These are phyloP conservation scores for Antitype chi DNA, from an alignment of 2,888 invertebrate species.

Conservation along the genomic window DNA sequence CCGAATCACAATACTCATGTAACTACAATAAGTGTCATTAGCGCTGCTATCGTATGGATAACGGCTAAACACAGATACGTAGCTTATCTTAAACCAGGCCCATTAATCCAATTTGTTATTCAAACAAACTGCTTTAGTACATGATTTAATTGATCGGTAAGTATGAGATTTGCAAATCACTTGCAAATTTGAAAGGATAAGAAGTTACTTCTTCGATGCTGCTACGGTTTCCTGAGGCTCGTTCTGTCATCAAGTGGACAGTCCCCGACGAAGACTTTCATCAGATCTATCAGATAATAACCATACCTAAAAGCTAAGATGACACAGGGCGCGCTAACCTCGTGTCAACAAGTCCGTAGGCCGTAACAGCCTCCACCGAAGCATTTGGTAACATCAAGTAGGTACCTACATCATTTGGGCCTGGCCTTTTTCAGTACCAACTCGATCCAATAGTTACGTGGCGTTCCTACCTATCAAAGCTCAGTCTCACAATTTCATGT, in stretches of 20 bases:
- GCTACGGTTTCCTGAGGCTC: constrained; percentile 11
- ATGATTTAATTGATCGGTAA: constrained; percentile 59
- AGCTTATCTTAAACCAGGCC: constrained; percentile 67
- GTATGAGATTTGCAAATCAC: constrained; percentile 38
- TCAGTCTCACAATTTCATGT: constrained; percentile 66
- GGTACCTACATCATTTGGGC: constrained; percentile 24
- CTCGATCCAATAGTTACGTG: constrained; percentile 30
- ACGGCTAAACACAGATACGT: constrained; percentile 57
- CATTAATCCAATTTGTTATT: constrained; percentile 69
- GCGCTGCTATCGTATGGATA: constrained; percentile 59
- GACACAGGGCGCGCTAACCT: constrained; percentile 1
- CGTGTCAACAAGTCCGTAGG: background rate
- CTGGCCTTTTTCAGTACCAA: constrained; percentile 35
- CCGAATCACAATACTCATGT: constrained; percentile 63
- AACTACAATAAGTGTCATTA: constrained; percentile 62
- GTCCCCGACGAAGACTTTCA: background rate
- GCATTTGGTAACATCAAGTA: constrained; percentile 40
- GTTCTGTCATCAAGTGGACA: background rate
- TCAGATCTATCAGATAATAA: constrained; percentile 38
- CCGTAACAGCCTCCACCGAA: constrained; percentile 27
- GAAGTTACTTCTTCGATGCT: constrained; percentile 10
- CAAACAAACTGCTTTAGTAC: constrained; percentile 65
- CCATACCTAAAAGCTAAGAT: background rate
- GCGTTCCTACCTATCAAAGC: constrained; percentile 60
- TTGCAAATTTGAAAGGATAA: constrained; percentile 6